Base-by-base conservation (phyloP, 2,888 invertebrate species). In the Drosophila subquinaria region DNA sequence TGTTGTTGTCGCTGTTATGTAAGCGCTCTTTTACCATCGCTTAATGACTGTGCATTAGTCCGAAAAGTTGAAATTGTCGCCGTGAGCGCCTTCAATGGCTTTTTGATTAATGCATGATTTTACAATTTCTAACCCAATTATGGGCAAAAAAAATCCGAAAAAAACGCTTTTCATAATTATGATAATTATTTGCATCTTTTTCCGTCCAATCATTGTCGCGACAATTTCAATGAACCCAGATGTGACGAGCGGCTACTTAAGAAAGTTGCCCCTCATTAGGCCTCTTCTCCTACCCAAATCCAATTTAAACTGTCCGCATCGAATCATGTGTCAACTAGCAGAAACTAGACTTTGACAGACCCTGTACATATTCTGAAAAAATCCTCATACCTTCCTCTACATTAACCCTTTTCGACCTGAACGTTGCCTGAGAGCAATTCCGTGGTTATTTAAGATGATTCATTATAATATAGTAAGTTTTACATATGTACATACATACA, bases 71-170 rank as follows among this genome's bases (percentile, higher is more conserved):
- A 79, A 84, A 80, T 80, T 69, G 82, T 80, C 71, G 79, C 79
- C 60, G 64, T 20, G 72, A 78, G 77, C 71, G 79, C 55, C 75
- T 84, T 78, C 80, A 87, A 83, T 87, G 87, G 74, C 56, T 70
- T 80, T 83, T 83, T 83, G 87, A 83, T 84, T 87, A 82, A 84
- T 84, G 84, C 82, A 71, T 83, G 87, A 83, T 75, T 84, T 47
- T 78, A 73, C 71, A 73, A 85, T 76, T 82, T 82, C 66, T 63
- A 78, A 82, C 69, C 82, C 82, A 82, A 84, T 84, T 84, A 81
- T 73, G 47, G 33, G 45, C 50, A 64, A 61, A 51, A 61, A 64
- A 30, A 51, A 63, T 33, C 45, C 36, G 52, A 56, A 43, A 30
- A 70, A 69, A 51, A 51, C 40, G 70, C 78, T 68, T 70, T 47